Percentiles rank a stretch among this genome's conserved stretches.
phyloP scores from a whole-genome alignment of 2,888 invertebrate genomes.

The Sphaeridia pumilis region DNA sequence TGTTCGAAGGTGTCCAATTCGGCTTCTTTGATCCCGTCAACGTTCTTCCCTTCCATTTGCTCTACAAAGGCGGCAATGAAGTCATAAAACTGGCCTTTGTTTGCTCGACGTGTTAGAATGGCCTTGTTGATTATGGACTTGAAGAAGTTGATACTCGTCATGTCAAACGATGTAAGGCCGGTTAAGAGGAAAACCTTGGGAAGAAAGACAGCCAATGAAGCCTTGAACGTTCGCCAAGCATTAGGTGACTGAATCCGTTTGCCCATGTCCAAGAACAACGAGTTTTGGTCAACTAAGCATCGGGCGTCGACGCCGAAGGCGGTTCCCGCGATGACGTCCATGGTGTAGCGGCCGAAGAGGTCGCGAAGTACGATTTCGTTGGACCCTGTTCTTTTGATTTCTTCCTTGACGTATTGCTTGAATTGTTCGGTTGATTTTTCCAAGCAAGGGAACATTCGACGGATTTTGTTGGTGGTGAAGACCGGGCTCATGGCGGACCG shows the following conservation, averaged over 20 bases:
- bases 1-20: conserved; percentile 1
- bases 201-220: neutral
- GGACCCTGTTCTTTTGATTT: conserved; percentile 13
- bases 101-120: conserved; percentile 12
- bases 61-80: conserved; percentile 28
- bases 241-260: conserved; percentile 17
- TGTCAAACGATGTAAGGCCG: conserved; percentile 9
- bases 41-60: conserved; percentile 9
- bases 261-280: conserved; percentile 39
- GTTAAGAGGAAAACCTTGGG: conserved; percentile 10
- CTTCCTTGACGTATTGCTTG: conserved; percentile 16
- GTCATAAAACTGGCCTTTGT: conserved; percentile 20
- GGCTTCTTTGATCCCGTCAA: neutral
- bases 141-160: conserved; percentile 19
- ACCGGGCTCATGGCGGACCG: conserved; percentile 24
- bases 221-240: conserved; percentile 4
- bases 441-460: conserved; percentile 26
- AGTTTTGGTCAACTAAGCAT: conserved; percentile 38
- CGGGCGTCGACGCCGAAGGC: conserved; percentile 42
- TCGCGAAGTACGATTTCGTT: conserved; percentile 20
- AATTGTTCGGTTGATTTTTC: conserved; percentile 17
- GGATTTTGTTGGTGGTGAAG: conserved; percentile 26
- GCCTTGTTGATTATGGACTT: conserved; percentile 16
- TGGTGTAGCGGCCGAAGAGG: conserved; percentile 30
- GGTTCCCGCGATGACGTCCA: conserved; percentile 39